Percentiles rank a stretch among this genome's conserved stretches.
phyloP scores from a whole-genome alignment of 1,140 invertebrate genomes.

The Parasteatoda tepidariorum region DNA sequence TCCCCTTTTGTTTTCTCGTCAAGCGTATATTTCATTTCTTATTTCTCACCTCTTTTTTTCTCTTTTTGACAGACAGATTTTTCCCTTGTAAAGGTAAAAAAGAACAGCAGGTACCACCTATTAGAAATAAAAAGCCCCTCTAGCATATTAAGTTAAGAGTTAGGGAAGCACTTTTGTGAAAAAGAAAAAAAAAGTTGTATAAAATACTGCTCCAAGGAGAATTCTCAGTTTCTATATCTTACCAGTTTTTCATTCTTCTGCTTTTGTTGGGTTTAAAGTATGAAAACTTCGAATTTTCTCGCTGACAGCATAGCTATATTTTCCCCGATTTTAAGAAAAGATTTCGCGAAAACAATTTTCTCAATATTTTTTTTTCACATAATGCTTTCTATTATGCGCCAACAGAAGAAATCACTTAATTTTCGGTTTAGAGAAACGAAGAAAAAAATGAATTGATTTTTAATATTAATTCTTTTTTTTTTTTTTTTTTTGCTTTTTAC shows the following conservation, averaged over 20 bases:
- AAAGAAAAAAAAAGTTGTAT: background rate
- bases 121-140: constrained; percentile 45
- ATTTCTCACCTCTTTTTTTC: background rate
- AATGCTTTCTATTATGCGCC: background rate
- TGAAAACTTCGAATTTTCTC: constrained; percentile 11
- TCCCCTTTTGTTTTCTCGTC: constrained; percentile 31
- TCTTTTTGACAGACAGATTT: constrained; percentile 32
- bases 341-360: background rate
- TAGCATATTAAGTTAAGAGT: constrained; percentile 36
- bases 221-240: background rate
- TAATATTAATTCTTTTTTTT: too few species aligned
- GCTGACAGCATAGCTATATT: background rate
- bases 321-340: background rate
- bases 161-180: background rate
- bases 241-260: background rate
- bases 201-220: background rate
- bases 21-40: constrained; percentile 25
- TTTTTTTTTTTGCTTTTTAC: too few species aligned
- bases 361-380: background rate
- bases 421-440: background rate
- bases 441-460: too few species aligned
- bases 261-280: background rate
- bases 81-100: background rate
- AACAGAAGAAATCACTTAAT: background rate
- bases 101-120: background rate